phyloP scores from a whole-genome alignment of 2,113 vertebrate genomes.

The Clarias macrocephalus region DNA sequence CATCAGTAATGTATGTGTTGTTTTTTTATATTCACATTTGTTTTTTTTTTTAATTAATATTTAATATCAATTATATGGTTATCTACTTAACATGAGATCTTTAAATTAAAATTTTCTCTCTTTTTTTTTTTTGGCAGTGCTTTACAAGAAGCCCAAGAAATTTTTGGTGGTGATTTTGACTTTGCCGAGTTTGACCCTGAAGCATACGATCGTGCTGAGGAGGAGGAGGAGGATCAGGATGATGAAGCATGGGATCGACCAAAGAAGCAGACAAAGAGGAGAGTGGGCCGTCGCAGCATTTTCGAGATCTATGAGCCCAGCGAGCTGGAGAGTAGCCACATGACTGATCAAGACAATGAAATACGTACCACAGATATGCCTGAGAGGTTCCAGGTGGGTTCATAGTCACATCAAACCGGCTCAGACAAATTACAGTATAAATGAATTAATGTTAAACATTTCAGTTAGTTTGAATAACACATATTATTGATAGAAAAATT shows the following conservation, averaged over 20 bases:
- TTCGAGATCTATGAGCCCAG: slow-evolving; percentile 98
- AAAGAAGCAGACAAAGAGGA: slow-evolving; percentile 92
- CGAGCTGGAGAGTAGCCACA: slow-evolving; percentile 96
- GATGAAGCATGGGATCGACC: slow-evolving; percentile 91
- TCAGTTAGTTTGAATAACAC: not conserved
- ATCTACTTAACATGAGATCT: too few species aligned
- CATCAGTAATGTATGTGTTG: not conserved
- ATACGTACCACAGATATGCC: slow-evolving; percentile 97
- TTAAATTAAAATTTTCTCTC: not conserved
- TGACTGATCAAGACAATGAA: slow-evolving; percentile 98
- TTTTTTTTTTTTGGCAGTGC: slow-evolving; percentile 72
- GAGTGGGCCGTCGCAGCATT: slow-evolving; percentile 92
- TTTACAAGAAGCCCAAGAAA: slow-evolving; percentile 96
- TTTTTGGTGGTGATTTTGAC: slow-evolving; percentile 97
- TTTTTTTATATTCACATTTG: not conserved
- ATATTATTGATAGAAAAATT: not conserved
- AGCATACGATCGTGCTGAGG: slow-evolving; percentile 89
- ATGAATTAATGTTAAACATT: not conserved
- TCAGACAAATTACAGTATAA: not conserved
- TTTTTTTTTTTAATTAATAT: not conserved
- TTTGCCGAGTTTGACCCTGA: slow-evolving; percentile 95
- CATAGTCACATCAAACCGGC: not conserved
- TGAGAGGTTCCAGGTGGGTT: slow-evolving; percentile 93
- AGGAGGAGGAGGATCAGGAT: slow-evolving; percentile 92
- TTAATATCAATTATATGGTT: not conserved